Conservation (phyloP, 35 echinoderm and acorn worm species). For the Apostichopus californicus region DNA sequence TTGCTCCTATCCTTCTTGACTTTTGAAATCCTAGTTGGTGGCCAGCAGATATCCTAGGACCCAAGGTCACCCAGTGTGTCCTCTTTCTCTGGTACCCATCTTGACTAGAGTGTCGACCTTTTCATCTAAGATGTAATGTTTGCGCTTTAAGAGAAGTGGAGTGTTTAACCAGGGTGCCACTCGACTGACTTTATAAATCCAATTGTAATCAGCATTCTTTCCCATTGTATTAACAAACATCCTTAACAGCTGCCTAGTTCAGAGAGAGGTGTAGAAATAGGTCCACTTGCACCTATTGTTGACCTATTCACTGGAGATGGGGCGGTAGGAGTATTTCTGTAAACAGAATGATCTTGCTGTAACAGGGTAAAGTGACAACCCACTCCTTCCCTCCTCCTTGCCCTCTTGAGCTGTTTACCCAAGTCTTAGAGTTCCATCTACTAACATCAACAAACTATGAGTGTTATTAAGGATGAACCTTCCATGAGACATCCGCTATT, state of each 20-base stretch:
- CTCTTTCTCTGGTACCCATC: neutral
- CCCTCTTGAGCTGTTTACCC: neutral
- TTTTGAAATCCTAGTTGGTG: slow-evolving; percentile 8
- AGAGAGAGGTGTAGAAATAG: slow-evolving; percentile 15
- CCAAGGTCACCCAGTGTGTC: neutral
- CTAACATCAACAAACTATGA: neutral
- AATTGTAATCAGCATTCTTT: slow-evolving; percentile 25
- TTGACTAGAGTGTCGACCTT: neutral
- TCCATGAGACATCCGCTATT: neutral
- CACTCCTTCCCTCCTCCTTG: neutral
- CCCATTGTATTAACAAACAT: neutral
- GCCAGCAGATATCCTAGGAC: neutral
- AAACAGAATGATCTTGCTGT: slow-evolving; percentile 23
- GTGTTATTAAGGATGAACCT: neutral
- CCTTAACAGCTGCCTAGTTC: slow-evolving; percentile 9
- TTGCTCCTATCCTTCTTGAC: neutral
- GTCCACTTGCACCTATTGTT: slow-evolving; percentile 34
- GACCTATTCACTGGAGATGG: neutral
- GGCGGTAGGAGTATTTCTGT: neutral
- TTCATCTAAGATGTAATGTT: slow-evolving; percentile 25
- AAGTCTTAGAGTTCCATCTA: neutral
- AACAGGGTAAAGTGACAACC: neutral
- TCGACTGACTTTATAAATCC: neutral
- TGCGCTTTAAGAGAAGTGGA: neutral
- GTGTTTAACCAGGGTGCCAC: slow-evolving; percentile 25